Evolutionary conservation across 1,140 invertebrate species (phyloP).

Genomic region (Mamestra configurata): DNA sequence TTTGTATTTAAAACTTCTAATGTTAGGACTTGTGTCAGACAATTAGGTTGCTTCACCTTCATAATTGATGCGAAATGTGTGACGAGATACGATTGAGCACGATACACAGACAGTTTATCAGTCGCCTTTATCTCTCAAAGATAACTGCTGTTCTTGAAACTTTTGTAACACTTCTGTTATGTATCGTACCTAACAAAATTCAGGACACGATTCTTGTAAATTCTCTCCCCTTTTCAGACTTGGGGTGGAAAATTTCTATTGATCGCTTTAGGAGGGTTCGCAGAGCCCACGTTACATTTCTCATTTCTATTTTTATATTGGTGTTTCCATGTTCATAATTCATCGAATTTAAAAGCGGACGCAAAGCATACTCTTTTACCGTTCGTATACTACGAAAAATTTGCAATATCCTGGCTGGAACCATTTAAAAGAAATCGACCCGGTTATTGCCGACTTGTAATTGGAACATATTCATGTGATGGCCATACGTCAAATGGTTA

Average conservation of each 20-base stretch:
- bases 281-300: background rate
- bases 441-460: conserved; percentile 19
- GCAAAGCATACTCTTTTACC: background rate
- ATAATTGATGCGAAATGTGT: conserved; percentile 49
- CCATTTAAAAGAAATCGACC: conserved; percentile 46
- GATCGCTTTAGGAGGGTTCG: background rate
- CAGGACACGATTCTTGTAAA: conserved; percentile 3
- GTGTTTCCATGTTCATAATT: background rate
- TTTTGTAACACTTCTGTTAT: conserved; percentile 22
- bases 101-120: conserved; percentile 43
- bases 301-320: background rate
- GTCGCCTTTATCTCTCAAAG: conserved; percentile 54
- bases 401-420: conserved; percentile 35
- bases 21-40: conserved; percentile 1
- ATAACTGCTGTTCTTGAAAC: conserved; percentile 52
- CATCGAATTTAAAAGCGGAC: background rate
- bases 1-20: background rate
- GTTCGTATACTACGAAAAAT: conserved; percentile 1
- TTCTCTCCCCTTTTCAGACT: conserved; percentile 2
- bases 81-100: conserved; percentile 62
- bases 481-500: conserved; percentile 38
- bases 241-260: conserved; percentile 7
- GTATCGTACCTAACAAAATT: background rate
- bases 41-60: conserved; percentile 35
- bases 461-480: conserved; percentile 37